Conservation (phyloP, 1,140 invertebrate genomes). For the Octopus sinensis region DNA sequence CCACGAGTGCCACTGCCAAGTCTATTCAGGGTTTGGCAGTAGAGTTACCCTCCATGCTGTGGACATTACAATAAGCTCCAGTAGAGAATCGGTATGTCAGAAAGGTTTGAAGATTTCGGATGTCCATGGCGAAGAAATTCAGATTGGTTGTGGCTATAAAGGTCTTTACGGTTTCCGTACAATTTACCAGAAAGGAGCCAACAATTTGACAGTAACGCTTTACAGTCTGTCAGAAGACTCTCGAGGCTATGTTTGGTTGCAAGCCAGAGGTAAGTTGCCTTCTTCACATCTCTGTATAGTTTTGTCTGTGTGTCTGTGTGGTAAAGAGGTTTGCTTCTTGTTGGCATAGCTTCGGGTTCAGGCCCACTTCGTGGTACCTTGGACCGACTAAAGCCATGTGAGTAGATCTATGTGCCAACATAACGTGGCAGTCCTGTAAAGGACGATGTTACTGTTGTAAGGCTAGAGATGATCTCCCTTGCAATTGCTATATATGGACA, state of each 20-base stretch:
- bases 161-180: conserved; percentile 39
- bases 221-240: conserved; percentile 25
- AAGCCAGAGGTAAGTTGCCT: conserved; percentile 32
- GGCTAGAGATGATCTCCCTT: too few relatives aligned
- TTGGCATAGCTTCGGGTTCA: too few relatives aligned
- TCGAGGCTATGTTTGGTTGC: conserved; percentile 34
- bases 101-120: conserved; percentile 30
- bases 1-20: conserved; percentile 32
- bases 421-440: too few relatives aligned
- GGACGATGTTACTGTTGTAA: too few relatives aligned
- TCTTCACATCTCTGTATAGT: too few relatives aligned
- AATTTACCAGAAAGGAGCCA: conserved; percentile 33
- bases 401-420: too few relatives aligned
- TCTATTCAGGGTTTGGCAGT: conserved; percentile 24
- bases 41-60: conserved; percentile 37
- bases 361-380: neutral
- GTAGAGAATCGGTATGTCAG: conserved; percentile 16
- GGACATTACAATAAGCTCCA: conserved; percentile 31
- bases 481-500: too few relatives aligned
- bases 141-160: conserved; percentile 32
- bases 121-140: conserved; percentile 19
- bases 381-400: too few relatives aligned
- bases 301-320: too few relatives aligned
- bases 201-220: conserved; percentile 35
- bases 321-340: too few relatives aligned